Percentiles rank a stretch among this genome's conserved stretches.
Evolutionary conservation across 2,888 invertebrate species (phyloP).

Genomic region (Spilarctia lutea): DNA sequence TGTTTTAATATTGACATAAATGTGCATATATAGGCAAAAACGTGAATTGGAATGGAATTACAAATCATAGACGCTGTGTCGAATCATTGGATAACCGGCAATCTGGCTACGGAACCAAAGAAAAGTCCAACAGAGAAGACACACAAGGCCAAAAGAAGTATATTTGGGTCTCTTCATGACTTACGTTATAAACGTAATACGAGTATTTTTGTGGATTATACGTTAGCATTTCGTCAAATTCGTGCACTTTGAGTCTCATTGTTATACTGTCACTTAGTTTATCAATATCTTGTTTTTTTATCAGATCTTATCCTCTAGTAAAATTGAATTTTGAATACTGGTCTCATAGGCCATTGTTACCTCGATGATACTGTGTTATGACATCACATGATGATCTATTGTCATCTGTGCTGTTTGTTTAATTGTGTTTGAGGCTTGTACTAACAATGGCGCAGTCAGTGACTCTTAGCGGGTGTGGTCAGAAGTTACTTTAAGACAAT

Average conservation of each 20-base stretch:
- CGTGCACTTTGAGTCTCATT: neutral
- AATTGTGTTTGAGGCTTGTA: slow-evolving; percentile 6
- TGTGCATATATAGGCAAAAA: slow-evolving; percentile 17
- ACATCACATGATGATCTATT: slow-evolving; percentile 27
- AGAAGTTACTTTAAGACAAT: slow-evolving; percentile 14
- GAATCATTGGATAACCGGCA: slow-evolving; percentile 28
- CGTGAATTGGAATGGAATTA: slow-evolving; percentile 46
- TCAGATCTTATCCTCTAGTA: slow-evolving; percentile 10
- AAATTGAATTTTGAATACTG: slow-evolving; percentile 9
- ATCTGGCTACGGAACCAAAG: slow-evolving; percentile 48
- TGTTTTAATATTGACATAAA: slow-evolving; percentile 3
- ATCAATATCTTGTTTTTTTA: slow-evolving; percentile 10
- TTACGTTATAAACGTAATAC: slow-evolving; percentile 62
- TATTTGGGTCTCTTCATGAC: slow-evolving; percentile 70
- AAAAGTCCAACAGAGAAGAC: slow-evolving; percentile 69
- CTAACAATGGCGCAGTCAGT: slow-evolving; percentile 16
- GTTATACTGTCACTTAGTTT: neutral
- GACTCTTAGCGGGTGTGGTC: slow-evolving; percentile 13
- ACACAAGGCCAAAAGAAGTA: slow-evolving; percentile 62
- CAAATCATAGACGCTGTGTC: slow-evolving; percentile 50
- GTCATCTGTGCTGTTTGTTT: slow-evolving; percentile 14
- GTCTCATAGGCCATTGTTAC: slow-evolving; percentile 13
- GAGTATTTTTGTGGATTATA: neutral
- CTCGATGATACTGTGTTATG: slow-evolving; percentile 12
- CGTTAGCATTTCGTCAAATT: neutral